Percentiles rank a stretch among this genome's conserved stretches.
phyloP scores from a whole-genome alignment of 2,797 vertebrate genomes.

The Melanotaenia parkinsoni region DNA sequence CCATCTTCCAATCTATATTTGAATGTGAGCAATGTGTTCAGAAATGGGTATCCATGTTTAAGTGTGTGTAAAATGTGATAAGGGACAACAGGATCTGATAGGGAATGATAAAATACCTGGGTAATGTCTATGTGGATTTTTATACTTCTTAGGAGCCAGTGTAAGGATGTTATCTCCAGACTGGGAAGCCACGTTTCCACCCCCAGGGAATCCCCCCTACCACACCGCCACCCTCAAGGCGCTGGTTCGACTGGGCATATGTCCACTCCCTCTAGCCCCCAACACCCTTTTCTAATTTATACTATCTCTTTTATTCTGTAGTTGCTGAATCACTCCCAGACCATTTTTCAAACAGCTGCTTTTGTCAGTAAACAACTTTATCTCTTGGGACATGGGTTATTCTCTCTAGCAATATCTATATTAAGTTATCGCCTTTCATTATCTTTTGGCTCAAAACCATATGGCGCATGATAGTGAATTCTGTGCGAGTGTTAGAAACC shows the following conservation, averaged over 20 bases:
- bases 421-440: constrained; percentile 71
- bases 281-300: constrained; percentile 48
- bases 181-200: constrained; percentile 75
- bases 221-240: constrained; percentile 45
- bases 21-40: constrained; percentile 79
- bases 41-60: constrained; percentile 78
- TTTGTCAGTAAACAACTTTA: constrained; percentile 78
- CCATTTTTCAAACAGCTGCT: constrained; percentile 73
- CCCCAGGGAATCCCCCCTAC: constrained; percentile 62
- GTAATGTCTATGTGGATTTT: constrained; percentile 80
- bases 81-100: constrained; percentile 81
- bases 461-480: constrained; percentile 53
- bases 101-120: constrained; percentile 81
- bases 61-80: constrained; percentile 83
- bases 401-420: constrained; percentile 73
- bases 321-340: constrained; percentile 33
- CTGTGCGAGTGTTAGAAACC: constrained; percentile 5
- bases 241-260: constrained; percentile 53
- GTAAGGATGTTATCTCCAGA: constrained; percentile 78
- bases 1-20: constrained; percentile 51
- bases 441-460: constrained; percentile 66
- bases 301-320: constrained; percentile 27
- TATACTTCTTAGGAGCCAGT: constrained; percentile 79
- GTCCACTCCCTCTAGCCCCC: constrained; percentile 29
- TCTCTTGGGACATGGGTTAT: constrained; percentile 69